Conservation (phyloP, 2,888 invertebrate species). For the Zootermopsis nevadensis region DNA sequence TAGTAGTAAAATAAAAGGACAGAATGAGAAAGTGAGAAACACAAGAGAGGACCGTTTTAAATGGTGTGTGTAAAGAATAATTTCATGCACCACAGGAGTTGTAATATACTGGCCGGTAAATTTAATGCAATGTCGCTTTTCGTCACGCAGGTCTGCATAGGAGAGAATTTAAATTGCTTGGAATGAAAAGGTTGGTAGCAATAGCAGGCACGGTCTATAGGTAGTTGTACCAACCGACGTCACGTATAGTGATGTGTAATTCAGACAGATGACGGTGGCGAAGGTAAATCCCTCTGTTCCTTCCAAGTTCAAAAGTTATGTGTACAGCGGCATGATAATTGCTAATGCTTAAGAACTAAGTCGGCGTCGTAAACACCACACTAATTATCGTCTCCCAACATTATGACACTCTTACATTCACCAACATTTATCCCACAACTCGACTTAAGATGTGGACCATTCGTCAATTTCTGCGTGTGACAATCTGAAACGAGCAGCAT, state of each 20-base stretch:
- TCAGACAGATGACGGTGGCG: background rate
- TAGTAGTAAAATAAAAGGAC: slow-evolving; percentile 33
- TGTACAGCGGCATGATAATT: slow-evolving; percentile 15
- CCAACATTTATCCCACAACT: no score
- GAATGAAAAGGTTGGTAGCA: slow-evolving; percentile 29
- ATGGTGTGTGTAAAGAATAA: slow-evolving; percentile 53
- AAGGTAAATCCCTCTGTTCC: background rate
- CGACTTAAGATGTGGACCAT: no score
- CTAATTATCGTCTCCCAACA: slow-evolving; percentile 3
- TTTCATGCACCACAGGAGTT: slow-evolving; percentile 49
- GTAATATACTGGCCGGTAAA: slow-evolving; percentile 44
- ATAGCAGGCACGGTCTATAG: background rate
- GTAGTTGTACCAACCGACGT: background rate
- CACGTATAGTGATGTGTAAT: background rate
- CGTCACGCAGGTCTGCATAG: slow-evolving; percentile 41
- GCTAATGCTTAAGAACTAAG: slow-evolving; percentile 15
- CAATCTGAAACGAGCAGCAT: no score
- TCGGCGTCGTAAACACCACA: background rate
- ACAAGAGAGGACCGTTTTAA: slow-evolving; percentile 45
- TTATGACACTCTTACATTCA: no score
- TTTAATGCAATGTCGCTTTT: slow-evolving; percentile 43
- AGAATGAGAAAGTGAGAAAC: slow-evolving; percentile 41
- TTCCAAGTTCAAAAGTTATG: background rate
- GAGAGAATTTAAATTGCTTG: slow-evolving; percentile 38
- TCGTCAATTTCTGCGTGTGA: no score